Base-by-base conservation (phyloP, 2,113 vertebrate species). In the Nothoprocta pentlandii region DNA sequence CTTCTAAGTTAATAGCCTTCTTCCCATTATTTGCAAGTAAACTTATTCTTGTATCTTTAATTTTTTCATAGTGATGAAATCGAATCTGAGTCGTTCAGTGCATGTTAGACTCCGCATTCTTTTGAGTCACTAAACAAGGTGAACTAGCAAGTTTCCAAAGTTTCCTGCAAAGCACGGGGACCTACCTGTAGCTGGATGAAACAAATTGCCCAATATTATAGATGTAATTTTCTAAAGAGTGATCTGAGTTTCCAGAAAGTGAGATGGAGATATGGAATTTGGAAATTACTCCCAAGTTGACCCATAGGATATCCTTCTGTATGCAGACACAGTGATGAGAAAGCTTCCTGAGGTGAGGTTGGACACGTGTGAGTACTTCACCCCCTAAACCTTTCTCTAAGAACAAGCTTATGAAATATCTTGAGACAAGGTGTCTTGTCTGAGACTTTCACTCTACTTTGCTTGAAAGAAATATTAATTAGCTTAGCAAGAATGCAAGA, bases 31-130 rank as follows among this genome's bases (percentile, higher is more conserved):
- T 86, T 90, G 39, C 63, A 70, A 56, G 30, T 68, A 83, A 84
- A 77, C 85, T 86, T 71, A 42, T 86, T 90, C 64, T 88, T 6
- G 1, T 77, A 53, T 80, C 74, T 49, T 80, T 74, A 75, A 67
- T 77, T 75, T 61, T 88, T 93, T 88, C 70, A 36, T 59, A 80
- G 41, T 6, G 2, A 16, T 36, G 46, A 80, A 90, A 70, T 54
- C 77, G 54, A 74, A 80, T 74, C 39, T 21, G 20, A 80, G 46
- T 85, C 49, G 83, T 93, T 86, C 80, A 62, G 64, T 86, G 92
- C 56, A 47, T 80, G 56, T 26, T 36, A 82, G 87, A 74, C 63
- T 17, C 11, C 67, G 14, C 87, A 1, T 77, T 90, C 76, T 42
- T 90, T 73, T 90, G 39, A 21, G 64, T 90, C 68, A 56, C 56